Conservation (phyloP, 2,113 vertebrate species). For the Cryptotis parvus region DNA sequence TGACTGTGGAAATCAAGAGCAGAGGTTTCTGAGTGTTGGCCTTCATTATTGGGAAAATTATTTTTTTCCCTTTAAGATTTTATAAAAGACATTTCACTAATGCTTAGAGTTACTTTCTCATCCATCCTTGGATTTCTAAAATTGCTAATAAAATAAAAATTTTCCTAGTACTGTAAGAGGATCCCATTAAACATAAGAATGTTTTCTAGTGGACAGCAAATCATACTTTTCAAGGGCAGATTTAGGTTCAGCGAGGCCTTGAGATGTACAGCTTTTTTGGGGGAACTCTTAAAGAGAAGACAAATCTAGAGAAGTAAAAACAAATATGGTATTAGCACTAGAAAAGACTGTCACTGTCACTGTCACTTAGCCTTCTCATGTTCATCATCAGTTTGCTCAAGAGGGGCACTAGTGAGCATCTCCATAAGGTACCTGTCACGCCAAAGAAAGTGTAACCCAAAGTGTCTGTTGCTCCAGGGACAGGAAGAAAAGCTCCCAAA, state of each 20-base stretch:
- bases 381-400: no score
- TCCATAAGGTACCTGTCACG: no score
- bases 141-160: background rate
- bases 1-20: background rate
- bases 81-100: slow-evolving; percentile 1
- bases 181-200: background rate
- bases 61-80: background rate
- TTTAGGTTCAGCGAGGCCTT: background rate
- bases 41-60: background rate
- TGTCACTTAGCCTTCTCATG: no score
- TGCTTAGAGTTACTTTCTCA: background rate
- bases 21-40: background rate
- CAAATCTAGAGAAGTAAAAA: background rate
- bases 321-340: background rate
- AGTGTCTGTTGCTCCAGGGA: no score
- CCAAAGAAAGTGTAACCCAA: no score
- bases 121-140: slow-evolving; percentile 1
- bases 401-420: background rate
- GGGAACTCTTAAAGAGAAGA: background rate
- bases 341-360: no score
- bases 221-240: background rate
- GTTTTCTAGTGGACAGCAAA: background rate
- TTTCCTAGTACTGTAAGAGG: background rate
- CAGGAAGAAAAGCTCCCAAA: no score
- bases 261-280: background rate